Evolutionary conservation across 2,888 invertebrate genomes (phyloP), one percentile per base, ranked within the genome.

Genomic region (Nephrocerus scutellatus): DNA sequence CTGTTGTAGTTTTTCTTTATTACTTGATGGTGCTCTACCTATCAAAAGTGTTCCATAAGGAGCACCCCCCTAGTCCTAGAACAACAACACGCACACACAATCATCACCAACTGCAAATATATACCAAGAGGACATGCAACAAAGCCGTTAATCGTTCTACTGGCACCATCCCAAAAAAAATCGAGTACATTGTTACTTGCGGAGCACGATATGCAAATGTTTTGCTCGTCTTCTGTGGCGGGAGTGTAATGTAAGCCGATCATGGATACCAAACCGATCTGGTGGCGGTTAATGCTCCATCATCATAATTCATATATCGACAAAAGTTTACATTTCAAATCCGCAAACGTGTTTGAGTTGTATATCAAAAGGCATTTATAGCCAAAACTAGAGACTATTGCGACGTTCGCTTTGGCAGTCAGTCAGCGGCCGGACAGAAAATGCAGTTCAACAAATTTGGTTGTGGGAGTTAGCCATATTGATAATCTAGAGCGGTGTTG

Each of bases 121-220:
- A 41, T 44, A 30, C 47, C 41, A 38, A 34, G 32, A 44, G 39
- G 44, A 51, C 51, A 51, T 49, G 51, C 51, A 51, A 51, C 45
- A 46, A 49, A 49, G 49, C 46, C 49, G 49, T 51, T 51, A 51
- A 51, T 48, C 46, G 34, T 18, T 38, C 20, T 19, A 13, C 10
- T 38, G 40, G 36, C 38, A 36, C 24, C 33, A 36, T 21, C 28
- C 13, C 12, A 12, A 24, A 24, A 24, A n/a, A n/a, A n/a, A 24
- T 12, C 13, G 12, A 9, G 14, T 22, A 21, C 14, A 28, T 39
- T 43, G 18, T 38, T 41, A 18, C 38, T 34, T 46, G 43, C 36
- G 47, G 41, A 40, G 39, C 47, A 47, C 43, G 48, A 43, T 52
- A 52, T 51, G 52, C 49, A 49, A 52, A 52, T 52, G 48, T 43